Conservation (phyloP, 1,140 invertebrate species). For the Latrodectus geometricus region DNA sequence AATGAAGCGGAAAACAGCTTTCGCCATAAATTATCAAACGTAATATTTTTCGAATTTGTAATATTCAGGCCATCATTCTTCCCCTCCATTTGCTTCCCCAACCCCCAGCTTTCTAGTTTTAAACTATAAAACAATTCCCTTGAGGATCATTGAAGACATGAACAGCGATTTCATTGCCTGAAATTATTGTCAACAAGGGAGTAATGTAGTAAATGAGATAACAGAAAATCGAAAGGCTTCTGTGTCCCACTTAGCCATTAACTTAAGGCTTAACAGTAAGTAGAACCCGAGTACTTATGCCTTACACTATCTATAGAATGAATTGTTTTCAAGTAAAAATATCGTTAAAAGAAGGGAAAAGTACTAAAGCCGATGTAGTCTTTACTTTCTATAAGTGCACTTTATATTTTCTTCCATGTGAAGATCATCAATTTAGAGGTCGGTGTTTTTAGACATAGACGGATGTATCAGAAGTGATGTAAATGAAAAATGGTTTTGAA, state of each 20-base stretch:
- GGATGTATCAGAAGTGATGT: not conserved
- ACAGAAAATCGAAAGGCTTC: conserved; percentile 27
- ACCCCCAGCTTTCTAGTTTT: conserved; percentile 14
- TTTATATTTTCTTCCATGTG: not conserved
- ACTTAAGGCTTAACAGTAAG: conserved; percentile 30
- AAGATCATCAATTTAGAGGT: too few relatives aligned
- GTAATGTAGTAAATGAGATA: conserved; percentile 52
- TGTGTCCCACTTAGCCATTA: conserved; percentile 39
- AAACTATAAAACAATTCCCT: conserved; percentile 42
- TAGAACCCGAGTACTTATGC: conserved; percentile 22
- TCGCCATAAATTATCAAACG: conserved; percentile 19
- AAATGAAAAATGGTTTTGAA: too few relatives aligned
- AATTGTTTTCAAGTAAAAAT: not conserved
- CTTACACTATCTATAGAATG: not conserved
- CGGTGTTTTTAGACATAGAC: too few relatives aligned
- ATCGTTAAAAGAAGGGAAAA: not conserved
- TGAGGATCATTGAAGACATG: not conserved
- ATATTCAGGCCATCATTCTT: conserved; percentile 23
- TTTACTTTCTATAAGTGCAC: not conserved
- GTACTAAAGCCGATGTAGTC: not conserved
- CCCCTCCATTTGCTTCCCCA: conserved; percentile 1
- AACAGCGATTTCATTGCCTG: conserved; percentile 27
- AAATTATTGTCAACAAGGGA: conserved; percentile 41
- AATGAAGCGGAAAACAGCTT: conserved; percentile 14
- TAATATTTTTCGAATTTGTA: conserved; percentile 12